These are phyloP conservation scores for Empidonax alnorum DNA, from an alignment of 2,113 vertebrate species.

Conservation along the genomic window DNA sequence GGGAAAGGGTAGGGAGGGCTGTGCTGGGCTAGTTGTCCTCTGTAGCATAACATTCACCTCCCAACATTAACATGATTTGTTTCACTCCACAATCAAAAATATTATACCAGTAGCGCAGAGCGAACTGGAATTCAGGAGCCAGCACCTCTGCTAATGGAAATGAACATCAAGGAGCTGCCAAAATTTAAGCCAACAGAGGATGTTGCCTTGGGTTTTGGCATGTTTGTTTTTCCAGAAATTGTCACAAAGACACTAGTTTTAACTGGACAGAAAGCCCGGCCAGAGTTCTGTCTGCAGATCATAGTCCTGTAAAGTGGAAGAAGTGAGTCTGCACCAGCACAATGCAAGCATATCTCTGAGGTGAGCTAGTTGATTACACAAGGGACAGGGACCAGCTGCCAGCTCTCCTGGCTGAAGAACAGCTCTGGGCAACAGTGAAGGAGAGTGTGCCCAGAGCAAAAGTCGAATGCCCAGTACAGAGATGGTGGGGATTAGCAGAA, in stretches of 20 bases:
- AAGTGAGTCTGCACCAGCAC: constrained; percentile 41
- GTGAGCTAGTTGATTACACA: constrained; percentile 73
- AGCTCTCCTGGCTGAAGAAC: constrained; percentile 56
- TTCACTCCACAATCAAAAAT: neutral
- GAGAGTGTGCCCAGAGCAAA: neutral
- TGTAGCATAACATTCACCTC: neutral
- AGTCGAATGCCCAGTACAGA: neutral
- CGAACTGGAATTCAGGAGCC: neutral
- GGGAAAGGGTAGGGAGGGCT: fast-evolving
- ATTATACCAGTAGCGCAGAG: neutral
- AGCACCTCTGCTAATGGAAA: neutral
- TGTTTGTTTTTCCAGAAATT: constrained; percentile 37
- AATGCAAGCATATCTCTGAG: constrained; percentile 68
- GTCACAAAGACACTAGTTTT: constrained; percentile 39
- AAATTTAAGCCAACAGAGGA: neutral
- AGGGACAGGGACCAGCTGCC: constrained; percentile 39
- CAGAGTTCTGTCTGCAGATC: neutral
- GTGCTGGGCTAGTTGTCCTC: neutral
- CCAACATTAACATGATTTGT: neutral
- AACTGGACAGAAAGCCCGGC: neutral
- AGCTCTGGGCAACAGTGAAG: constrained; percentile 34
- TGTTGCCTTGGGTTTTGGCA: neutral
- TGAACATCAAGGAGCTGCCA: neutral
- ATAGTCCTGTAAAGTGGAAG: neutral
- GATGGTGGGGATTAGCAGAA: neutral